Evolutionary conservation across 2,113 vertebrate species (phyloP).

Genomic region (Gambusia affinis): DNA sequence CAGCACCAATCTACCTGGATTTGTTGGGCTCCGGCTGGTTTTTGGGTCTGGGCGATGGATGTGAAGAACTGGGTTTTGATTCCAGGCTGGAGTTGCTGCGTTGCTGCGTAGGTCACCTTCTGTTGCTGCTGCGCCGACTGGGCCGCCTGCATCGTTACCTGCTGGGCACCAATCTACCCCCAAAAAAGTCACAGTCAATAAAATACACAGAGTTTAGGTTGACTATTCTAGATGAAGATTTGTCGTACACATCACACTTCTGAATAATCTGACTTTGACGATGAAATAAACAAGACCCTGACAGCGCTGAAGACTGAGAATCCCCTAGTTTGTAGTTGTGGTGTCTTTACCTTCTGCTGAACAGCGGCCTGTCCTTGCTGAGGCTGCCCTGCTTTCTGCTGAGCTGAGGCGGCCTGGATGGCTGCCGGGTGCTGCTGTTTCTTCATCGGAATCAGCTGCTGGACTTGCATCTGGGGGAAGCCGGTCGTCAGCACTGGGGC

Average conservation of each 20-base stretch:
- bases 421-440: constrained; percentile 77
- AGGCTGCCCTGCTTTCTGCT: constrained; percentile 88
- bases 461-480: constrained; percentile 79
- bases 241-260: neutral
- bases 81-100: constrained; percentile 84
- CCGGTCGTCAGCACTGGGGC: constrained; percentile 82
- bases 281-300: neutral
- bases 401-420: constrained; percentile 77
- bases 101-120: constrained; percentile 89
- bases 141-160: constrained; percentile 87
- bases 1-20: constrained; percentile 82
- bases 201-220: neutral
- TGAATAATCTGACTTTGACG: neutral
- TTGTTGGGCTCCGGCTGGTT: constrained; percentile 87
- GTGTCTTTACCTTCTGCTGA: constrained; percentile 86
- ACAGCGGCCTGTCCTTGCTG: constrained; percentile 84
- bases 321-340: neutral
- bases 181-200: neutral
- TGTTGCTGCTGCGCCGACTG: constrained; percentile 85
- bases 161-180: constrained; percentile 69
- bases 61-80: constrained; percentile 95
- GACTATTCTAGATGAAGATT: too few relatives aligned
- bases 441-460: constrained; percentile 81
- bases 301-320: neutral
- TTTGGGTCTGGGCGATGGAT: constrained; percentile 88